These are phyloP conservation scores for Philereme vetulata DNA, from an alignment of 2,888 invertebrate species.

Conservation along the genomic window DNA sequence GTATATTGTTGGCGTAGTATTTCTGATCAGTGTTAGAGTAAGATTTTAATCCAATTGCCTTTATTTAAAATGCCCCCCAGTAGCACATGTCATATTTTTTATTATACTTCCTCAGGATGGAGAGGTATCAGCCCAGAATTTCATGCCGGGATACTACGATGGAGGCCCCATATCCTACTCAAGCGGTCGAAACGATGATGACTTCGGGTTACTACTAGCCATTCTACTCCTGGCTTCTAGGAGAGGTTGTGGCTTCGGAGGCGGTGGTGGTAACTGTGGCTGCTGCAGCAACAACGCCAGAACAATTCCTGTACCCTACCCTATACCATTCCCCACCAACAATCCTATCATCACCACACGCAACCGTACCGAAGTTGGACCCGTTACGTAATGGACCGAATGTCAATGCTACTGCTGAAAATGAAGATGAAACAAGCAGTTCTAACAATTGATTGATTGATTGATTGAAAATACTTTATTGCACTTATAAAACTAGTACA, in stretches of 20 bases:
- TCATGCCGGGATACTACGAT: conserved; percentile 44
- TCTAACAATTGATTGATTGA: too few relatives aligned
- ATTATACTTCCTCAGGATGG: conserved; percentile 39
- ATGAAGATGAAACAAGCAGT: conserved; percentile 20
- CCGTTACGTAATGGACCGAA: conserved; percentile 26
- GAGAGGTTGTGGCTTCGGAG: conserved; percentile 38
- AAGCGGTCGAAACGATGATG: conserved; percentile 46
- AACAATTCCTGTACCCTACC: conserved; percentile 61
- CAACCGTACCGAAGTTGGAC: conserved; percentile 23
- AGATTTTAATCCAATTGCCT: conserved; percentile 12
- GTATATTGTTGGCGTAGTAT: conserved; percentile 11
- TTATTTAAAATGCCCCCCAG: too few relatives aligned
- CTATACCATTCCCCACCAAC: conserved; percentile 61
- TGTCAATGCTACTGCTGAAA: conserved; percentile 37
- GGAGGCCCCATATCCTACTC: conserved; percentile 45
- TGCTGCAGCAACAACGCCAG: conserved; percentile 43
- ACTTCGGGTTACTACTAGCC: conserved; percentile 60
- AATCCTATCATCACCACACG: conserved; percentile 49
- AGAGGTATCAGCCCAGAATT: conserved; percentile 46
- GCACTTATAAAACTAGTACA: too few relatives aligned
- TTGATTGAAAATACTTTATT: too few relatives aligned
- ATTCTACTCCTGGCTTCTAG: conserved; percentile 57
- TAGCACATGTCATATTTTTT: background rate
- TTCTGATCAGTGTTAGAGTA: conserved; percentile 27
- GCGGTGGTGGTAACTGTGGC: conserved; percentile 48